These are phyloP conservation scores for Schizaphis graminum DNA, from an alignment of 2,888 invertebrate genomes.

Conservation along the genomic window DNA sequence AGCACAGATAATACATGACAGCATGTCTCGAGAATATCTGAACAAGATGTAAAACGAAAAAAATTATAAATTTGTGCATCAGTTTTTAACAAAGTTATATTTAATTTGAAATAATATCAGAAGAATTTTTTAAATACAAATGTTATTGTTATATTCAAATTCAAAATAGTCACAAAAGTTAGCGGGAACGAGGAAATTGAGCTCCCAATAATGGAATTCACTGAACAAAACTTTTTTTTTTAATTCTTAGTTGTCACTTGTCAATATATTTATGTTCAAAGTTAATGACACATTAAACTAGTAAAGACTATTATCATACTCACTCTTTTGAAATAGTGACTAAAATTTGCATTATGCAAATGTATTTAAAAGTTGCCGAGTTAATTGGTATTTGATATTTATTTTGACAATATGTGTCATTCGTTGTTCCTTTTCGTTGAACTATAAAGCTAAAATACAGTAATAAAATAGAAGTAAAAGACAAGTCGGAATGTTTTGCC, in stretches of 20 bases:
- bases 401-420: not conserved
- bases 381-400: slow-evolving; percentile 5
- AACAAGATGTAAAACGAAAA: not conserved
- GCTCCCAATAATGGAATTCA: not conserved
- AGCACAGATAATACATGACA: not conserved
- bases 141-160: not conserved
- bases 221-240: not conserved
- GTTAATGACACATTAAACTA: not conserved
- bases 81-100: not conserved
- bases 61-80: not conserved
- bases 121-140: not conserved
- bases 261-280: not conserved
- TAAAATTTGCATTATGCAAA: not conserved
- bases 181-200: not conserved
- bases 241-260: not conserved
- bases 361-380: not conserved
- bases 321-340: not conserved
- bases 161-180: not conserved
- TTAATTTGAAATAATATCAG: not conserved
- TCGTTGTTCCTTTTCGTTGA: not conserved
- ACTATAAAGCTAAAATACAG: slow-evolving; percentile 28
- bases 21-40: not conserved
- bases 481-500: not conserved
- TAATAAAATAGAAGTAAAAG: slow-evolving; percentile 40
- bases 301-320: not conserved